Base-by-base conservation (phyloP, 2,888 invertebrate species). In the Flabesymbios commensalis region DNA sequence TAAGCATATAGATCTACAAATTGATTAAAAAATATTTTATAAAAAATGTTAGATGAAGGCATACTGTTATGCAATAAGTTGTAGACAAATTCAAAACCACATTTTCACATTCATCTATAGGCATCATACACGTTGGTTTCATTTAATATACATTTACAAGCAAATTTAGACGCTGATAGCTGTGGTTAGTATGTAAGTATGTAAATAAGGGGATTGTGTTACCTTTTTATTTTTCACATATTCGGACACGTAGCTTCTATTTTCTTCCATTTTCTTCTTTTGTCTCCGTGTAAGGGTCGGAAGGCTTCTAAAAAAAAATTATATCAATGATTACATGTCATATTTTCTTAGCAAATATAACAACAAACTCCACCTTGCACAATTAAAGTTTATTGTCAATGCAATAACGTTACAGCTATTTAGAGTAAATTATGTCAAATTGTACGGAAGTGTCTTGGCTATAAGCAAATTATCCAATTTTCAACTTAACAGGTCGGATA, bases 141-240 rank as follows among this genome's bases (percentile, higher is more conserved):
- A n/a, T n/a, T n/a, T n/a, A n/a, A n/a, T n/a, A n/a, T n/a, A n/a
- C n/a, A n/a, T n/a, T n/a, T n/a, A n/a, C n/a, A n/a, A n/a, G n/a
- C n/a, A n/a, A n/a, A n/a, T n/a, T n/a, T n/a, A n/a, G n/a, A n/a
- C n/a, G n/a, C n/a, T n/a, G n/a, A n/a, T n/a, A n/a, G n/a, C n/a
- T n/a, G n/a, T n/a, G n/a, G n/a, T n/a, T n/a, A n/a, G n/a, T n/a
- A n/a, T n/a, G n/a, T n/a, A n/a, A n/a, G n/a, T n/a, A n/a, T n/a
- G n/a, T n/a, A n/a, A n/a, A n/a, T n/a, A n/a, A n/a, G n/a, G n/a
- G n/a, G n/a, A n/a, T n/a, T n/a, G n/a, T n/a, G n/a, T n/a, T 74
- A 84, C 84, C 80, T 84, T 84, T 72, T 81, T 83, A 36, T 73
- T 72, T 59, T 82, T 84, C 24, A 85, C 82, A 19, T 76, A 77